phyloP scores from a whole-genome alignment of 2,113 vertebrate species.

The Cercocebus atys region DNA sequence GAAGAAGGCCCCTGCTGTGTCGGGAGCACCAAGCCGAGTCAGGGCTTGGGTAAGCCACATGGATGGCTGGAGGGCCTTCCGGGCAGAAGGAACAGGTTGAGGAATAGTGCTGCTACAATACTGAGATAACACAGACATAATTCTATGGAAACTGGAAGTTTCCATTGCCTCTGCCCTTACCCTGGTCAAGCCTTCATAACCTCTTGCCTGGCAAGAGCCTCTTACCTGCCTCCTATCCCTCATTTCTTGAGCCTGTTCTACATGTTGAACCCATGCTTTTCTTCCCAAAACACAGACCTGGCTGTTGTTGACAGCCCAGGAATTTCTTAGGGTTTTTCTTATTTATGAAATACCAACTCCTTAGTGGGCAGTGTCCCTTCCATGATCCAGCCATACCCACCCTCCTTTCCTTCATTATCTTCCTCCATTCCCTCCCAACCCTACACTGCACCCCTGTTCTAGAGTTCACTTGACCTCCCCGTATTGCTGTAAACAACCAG shows the following conservation, averaged over 20 bases:
- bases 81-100: not conserved
- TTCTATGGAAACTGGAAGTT: not conserved
- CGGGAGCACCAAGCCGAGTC: not conserved
- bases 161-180: not conserved
- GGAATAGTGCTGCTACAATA: not conserved
- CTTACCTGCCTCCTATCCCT: not conserved
- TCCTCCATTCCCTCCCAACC: not conserved
- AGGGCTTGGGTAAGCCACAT: not conserved
- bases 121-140: fast-evolving
- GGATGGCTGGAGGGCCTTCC: too few relatives aligned
- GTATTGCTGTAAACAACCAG: not conserved
- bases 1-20: not conserved
- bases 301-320: not conserved
- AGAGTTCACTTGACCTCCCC: not conserved
- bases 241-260: not conserved
- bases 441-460: not conserved
- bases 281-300: not conserved
- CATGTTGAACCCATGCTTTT: not conserved
- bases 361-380: not conserved
- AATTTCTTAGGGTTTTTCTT: not conserved
- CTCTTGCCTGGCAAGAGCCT: not conserved
- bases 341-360: not conserved
- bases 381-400: not conserved
- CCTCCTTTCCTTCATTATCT: not conserved
- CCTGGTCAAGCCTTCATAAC: not conserved